These are phyloP conservation scores for Aplysina aerophoba DNA, from an alignment of 37 sponge, comb jelly and placozoan species.

Conservation along the genomic window DNA sequence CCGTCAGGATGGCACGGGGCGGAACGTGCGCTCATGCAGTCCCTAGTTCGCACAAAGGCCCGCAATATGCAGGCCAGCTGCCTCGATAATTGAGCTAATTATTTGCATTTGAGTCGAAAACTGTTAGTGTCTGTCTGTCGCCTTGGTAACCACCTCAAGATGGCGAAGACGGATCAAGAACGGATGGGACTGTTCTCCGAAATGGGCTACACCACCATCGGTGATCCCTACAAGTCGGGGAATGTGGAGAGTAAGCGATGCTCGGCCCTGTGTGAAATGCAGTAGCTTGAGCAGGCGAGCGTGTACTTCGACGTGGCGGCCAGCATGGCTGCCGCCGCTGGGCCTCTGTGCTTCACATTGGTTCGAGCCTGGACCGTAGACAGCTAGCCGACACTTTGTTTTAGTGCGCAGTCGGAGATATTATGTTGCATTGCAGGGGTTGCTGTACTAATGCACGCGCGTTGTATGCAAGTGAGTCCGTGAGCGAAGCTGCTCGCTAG, in stretches of 20 bases:
- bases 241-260: constrained; percentile 25
- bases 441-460: no score
- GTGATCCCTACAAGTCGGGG: constrained; percentile 76
- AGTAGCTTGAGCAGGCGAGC: neutral
- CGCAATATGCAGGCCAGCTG: neutral
- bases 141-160: constrained; percentile 30
- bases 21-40: no score
- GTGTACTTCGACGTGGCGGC: no score
- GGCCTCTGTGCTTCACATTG: neutral
- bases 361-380: neutral
- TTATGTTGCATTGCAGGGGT: no score
- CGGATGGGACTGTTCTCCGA: constrained; percentile 90
- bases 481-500: no score
- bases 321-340: no score
- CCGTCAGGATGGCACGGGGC: no score
- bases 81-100: no score
- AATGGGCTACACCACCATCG: constrained; percentile 85
- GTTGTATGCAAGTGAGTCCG: no score
- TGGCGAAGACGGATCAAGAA: constrained; percentile 81
- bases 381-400: no score
- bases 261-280: neutral
- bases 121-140: neutral
- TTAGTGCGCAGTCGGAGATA: no score
- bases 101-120: no score
- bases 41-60: neutral